Evolutionary conservation across 2,888 invertebrate species (phyloP), one percentile per base, ranked within the genome.

Genomic region (Galeopsomyia nigrocyanea): DNA sequence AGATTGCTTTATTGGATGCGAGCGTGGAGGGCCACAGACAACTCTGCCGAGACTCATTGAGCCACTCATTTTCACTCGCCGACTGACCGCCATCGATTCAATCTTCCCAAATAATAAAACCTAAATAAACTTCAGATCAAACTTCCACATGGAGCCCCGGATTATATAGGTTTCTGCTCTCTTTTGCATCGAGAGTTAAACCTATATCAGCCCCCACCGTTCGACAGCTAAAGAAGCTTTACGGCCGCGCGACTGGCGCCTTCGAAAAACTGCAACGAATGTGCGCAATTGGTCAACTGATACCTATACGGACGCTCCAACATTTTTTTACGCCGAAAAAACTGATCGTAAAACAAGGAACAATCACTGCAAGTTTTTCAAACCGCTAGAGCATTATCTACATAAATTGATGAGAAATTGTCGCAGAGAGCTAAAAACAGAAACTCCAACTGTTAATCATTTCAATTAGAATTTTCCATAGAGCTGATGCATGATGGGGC

Each of bases 181-280:
- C 22, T 55, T 69, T 69, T 63, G 69, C 69, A 69, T 69, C 63
- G 26, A 55, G 39, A 56, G 69, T 50, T 62, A 69, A 69, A 60
- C 69, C 57, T 50, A 69, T 69, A 69, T 69, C 63, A 56, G 56
- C 16, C 47, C 49, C 51, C 26, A 51, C 16, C 1, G 9, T 22
- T 3, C 22, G 55, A 21, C 10, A 61, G 55, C 62, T 68, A 61
- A 61, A 47, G 55, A 63, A 69, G 63, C 50, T 69, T 69, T 63
- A 69, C 68, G 68, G 47, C 13, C 39, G 39, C 6, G 13, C 55
- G 3, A 19, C 39, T n/a, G 16, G 1, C 7, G 3, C 61, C 58
- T 26, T 16, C 26, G 51, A 56, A 47, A 47, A 61, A 21, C 47
- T 31, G 26, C 39, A 53, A 62, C 22, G 53, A 68, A 62, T 60